Evolutionary conservation across 1,140 invertebrate species (phyloP), one percentile per base, ranked within the genome.

Genomic region (Pogonomyrmex californicus): DNA sequence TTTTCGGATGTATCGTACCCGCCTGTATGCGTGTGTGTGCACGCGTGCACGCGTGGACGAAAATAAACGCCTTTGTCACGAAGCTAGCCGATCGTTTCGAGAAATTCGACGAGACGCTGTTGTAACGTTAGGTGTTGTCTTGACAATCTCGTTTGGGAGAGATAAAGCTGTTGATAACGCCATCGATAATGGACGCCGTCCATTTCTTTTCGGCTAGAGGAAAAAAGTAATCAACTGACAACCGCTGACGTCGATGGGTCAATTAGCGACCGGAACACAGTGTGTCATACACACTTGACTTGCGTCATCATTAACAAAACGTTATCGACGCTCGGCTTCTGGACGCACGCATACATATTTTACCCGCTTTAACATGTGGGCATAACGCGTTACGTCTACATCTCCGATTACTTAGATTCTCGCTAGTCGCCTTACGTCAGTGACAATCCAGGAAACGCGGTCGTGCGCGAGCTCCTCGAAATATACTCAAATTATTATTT

Each of bases 31-130:
- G 14, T 4, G 38, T 38, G 38, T 10, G 5, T 23, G 14, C 36
- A 65, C 17, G 41, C 41, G 85, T 83, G 76, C 87, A 60, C 86
- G 87, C 60, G 76, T 58, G 58, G 88, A 58, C n/a, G 9, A n/a
- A 73, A 71, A 83, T 73, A 71, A 66, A 60, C 33, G 88, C 86
- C 88, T 89, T 91, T 91, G 90, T 56, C 65, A 44, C 5, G 14
- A 9, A 30, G 54, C 38, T 23, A 60, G 12, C 17, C 7, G 14
- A 56, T 17, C 4, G 30, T 36, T 36, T 23, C 30, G 23, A 58
- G 30, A 10, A 47, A 73, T 58, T 58, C 14, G 30, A 62, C 10
- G 4, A 41, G 44, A 23, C 30, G 30, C 7, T n/a, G 14, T 63
- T 23, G n/a, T n/a, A 38, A 49, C 44, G 17, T 23, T 23, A 23